phyloP scores from a whole-genome alignment of 2,113 vertebrate species.

The Poeciliopsis prolifica region DNA sequence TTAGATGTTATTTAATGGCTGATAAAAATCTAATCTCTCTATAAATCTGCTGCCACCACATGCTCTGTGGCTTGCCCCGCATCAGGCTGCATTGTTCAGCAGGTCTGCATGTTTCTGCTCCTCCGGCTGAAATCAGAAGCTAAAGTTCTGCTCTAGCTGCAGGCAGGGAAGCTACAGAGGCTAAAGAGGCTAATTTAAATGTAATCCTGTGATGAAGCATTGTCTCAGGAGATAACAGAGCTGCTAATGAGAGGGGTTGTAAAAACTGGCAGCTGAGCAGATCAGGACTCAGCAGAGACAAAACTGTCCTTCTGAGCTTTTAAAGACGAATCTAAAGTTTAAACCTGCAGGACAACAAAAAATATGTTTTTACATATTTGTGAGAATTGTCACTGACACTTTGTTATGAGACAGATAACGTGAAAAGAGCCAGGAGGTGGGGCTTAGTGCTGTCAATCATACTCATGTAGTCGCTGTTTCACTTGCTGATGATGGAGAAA shows the following conservation, averaged over 20 bases:
- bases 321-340: not conserved
- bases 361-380: too few relatives aligned
- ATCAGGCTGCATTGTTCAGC: not conserved
- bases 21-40: not conserved
- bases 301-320: not conserved
- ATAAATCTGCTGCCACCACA: not conserved
- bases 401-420: too few relatives aligned
- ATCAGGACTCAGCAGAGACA: not conserved
- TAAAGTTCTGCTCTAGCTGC: not conserved
- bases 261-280: not conserved
- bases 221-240: slow-evolving; percentile 82
- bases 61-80: not conserved
- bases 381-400: too few relatives aligned
- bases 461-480: too few relatives aligned
- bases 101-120: not conserved
- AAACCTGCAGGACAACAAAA: too few relatives aligned
- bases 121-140: not conserved
- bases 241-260: slow-evolving; percentile 80
- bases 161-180: slow-evolving; percentile 68
- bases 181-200: slow-evolving; percentile 82
- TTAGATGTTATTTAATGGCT: not conserved
- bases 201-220: slow-evolving; percentile 89
- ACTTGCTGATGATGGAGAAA: too few relatives aligned
- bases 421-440: too few relatives aligned
- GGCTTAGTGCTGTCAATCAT: too few relatives aligned